These are phyloP conservation scores for Anisognathus igniventris DNA, from an alignment of 2,797 vertebrate genomes.

Conservation along the genomic window DNA sequence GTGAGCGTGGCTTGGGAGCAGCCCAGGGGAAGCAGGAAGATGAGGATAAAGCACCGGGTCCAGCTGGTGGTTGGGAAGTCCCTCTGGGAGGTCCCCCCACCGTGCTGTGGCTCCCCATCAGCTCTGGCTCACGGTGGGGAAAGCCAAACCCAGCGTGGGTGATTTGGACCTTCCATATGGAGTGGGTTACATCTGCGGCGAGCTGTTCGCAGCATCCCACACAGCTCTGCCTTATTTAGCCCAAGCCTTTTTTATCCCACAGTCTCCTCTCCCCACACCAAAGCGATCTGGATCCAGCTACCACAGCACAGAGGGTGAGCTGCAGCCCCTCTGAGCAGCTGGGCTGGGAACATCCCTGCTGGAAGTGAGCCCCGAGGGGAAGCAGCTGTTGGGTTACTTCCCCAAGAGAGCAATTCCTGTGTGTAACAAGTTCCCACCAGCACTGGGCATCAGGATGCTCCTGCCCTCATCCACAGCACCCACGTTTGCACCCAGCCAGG, in stretches of 20 bases:
- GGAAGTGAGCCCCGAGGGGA: background rate
- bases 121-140: background rate
- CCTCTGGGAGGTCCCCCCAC: background rate
- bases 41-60: background rate
- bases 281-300: background rate
- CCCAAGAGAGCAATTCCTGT: background rate
- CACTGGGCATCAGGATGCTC: background rate
- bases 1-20: accelerated
- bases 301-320: background rate
- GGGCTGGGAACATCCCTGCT: background rate
- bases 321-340: background rate
- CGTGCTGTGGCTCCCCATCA: background rate
- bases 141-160: background rate
- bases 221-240: slow-evolving; percentile 34
- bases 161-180: background rate
- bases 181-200: background rate
- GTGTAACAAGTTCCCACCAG: background rate
- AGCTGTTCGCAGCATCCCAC: slow-evolving; percentile 32
- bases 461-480: background rate
- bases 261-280: background rate
- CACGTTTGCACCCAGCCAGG: background rate
- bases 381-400: background rate
- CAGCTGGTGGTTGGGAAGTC: background rate
- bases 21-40: background rate
- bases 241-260: background rate